These are phyloP conservation scores for Tragelaphus strepsiceros DNA, from an alignment of 2,113 vertebrate species.

Conservation along the genomic window DNA sequence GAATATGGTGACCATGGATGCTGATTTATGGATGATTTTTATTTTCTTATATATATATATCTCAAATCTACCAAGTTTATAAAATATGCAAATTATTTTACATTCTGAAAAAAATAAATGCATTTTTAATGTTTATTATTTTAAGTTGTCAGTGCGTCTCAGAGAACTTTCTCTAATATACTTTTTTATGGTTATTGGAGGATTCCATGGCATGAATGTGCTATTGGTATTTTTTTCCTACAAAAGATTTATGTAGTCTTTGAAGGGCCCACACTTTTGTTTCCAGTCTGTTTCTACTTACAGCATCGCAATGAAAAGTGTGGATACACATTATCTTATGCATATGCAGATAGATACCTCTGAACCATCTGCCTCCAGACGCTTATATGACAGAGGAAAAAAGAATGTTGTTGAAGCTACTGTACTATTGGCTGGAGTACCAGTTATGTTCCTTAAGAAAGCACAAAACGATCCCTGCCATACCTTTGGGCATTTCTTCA, in stretches of 20 bases:
- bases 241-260: background rate
- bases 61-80: background rate
- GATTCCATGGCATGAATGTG: background rate
- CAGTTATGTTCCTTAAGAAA: background rate
- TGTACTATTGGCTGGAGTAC: background rate
- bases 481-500: background rate
- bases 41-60: background rate
- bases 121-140: background rate
- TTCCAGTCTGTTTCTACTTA: background rate
- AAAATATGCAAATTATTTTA: slow-evolving; percentile 17
- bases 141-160: background rate
- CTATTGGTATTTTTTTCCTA: background rate
- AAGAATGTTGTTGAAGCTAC: background rate
- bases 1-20: background rate
- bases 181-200: background rate
- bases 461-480: background rate
- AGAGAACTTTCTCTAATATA: background rate
- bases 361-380: background rate
- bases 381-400: background rate
- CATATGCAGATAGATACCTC: background rate
- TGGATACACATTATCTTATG: background rate
- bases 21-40: background rate
- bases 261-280: background rate
- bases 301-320: background rate
- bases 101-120: slow-evolving; percentile 14